Evolutionary conservation across 1,140 invertebrate species (phyloP), one percentile per base, ranked within the genome.

Genomic region (Tachypleus tridentatus): DNA sequence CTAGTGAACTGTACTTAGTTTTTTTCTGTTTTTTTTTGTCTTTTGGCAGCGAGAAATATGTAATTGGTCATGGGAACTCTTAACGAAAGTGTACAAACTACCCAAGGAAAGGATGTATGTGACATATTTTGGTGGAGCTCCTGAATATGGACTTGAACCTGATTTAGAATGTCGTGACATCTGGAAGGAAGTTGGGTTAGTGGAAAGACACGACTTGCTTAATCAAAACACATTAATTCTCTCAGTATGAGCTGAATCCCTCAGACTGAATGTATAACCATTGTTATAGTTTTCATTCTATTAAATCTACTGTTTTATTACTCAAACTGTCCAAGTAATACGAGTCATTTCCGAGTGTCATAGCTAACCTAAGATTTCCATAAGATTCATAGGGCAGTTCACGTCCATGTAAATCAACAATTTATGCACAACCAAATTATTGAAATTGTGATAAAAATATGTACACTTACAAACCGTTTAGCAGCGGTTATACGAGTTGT

Each of bases 81-180:
- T 99, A 54, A 97, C 93, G 10, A 79, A 88, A 63, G 84, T 86
- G 7, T 75, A 76, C 58, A 69, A 73, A 47, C 80, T 99, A 65
- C 82, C 90, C 29, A 80, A 81, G 62, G 89, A 96, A 68, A 83
- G 93, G 57, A 80, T 99, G 10, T 99, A 99, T 82, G 96, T 99
- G 0, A 97, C 96, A 29, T 99, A 99, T 77, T 99, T 99, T 82
- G 96, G 94, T 59, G 97, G 97, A 10, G 86, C 96, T 79, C 73
- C 84, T 70, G 81, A 84, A 73, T 79, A 85, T 70, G 90, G 89
- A 4, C 78, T 99, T 9, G 84, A 89, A 70, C 90, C 97, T 51
- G 97, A 99, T 81, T 77, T 88, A 56, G 97, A 99, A 79, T 97
- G 94, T 73, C 90, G 87, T 78, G 73, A 87, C 65, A 85, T 90